phyloP scores from a whole-genome alignment of 2,113 vertebrate species.

The Toxostoma redivivum region DNA sequence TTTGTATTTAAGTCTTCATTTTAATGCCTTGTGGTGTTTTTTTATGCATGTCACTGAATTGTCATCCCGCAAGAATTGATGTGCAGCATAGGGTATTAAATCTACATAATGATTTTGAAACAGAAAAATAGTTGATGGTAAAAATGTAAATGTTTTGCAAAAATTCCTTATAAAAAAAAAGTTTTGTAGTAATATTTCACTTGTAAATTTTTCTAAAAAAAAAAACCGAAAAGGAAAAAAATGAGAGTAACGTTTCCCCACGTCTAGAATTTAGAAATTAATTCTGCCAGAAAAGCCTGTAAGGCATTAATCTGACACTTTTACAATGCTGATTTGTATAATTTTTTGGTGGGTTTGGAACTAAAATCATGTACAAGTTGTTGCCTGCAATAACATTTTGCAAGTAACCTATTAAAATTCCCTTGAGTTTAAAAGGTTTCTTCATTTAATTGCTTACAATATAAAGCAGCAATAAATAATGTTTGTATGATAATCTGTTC shows the following conservation, averaged over 20 bases:
- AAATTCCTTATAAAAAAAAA: conserved; percentile 80
- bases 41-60: conserved; percentile 83
- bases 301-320: conserved; percentile 96
- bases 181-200: conserved; percentile 99
- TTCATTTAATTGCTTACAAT: conserved; percentile 74
- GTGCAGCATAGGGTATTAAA: conserved; percentile 84
- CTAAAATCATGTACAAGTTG: conserved; percentile 83
- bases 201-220: conserved; percentile 97
- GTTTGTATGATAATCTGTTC: conserved; percentile 63
- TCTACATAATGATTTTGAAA: conserved; percentile 82
- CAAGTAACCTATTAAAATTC: conserved; percentile 94
- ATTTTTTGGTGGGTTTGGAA: conserved; percentile 90
- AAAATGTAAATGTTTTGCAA: conserved; percentile 84
- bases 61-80: conserved; percentile 81
- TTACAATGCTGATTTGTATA: conserved; percentile 98
- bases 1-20: conserved; percentile 86
- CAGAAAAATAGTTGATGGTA: conserved; percentile 82
- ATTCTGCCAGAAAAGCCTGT: conserved; percentile 94
- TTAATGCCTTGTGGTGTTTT: conserved; percentile 85
- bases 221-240: conserved; percentile 60
- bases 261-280: conserved; percentile 93
- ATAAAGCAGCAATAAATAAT: conserved; percentile 69
- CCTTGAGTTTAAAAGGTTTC: conserved; percentile 77
- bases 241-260: conserved; percentile 76
- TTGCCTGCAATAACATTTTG: conserved; percentile 95